Base-by-base conservation (phyloP, 2,888 invertebrate species). In the Podabrus alpinus region DNA sequence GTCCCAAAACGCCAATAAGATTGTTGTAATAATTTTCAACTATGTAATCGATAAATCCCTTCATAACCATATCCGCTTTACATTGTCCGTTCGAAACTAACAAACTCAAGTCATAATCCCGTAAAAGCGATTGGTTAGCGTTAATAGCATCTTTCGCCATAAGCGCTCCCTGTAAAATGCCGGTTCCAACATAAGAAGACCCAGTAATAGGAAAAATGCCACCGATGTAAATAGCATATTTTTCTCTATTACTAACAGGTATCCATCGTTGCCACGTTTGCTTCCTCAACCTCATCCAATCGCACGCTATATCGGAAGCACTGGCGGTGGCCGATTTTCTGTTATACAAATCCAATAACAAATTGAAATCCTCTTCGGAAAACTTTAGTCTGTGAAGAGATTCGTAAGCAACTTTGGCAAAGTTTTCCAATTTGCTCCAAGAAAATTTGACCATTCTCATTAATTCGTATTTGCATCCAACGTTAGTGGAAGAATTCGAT, bases 1-100 rank as follows among this genome's bases (percentile, higher is more conserved):
- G 95, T 9, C 95, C 95, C 66, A 95, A 84, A 1, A 95, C 91
- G 0, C 94, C 95, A 74, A 93, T 89, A 75, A 94, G 86, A 68
- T 90, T 90, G 59, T 88, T 85, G 78, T 90, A 90, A 60, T 88
- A 85, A 71, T 89, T 87, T 70, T 88, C 86, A 9, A 90, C 88
- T 71, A 93, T 90, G 83, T 92, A 93, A 77, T 93, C 91, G 72
- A 95, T 94, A 84, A 94, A 94, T 0, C 91, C 89, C 78, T 92
- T 93, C 92, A 95, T 92, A 0, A 94, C 94, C 79, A 90, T 88
- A 82, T 94, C 94, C 0, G 94, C 88, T 73, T 90, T 89, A 84
- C 95, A 95, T 79, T 92, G 89, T 0, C 94, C 94, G 82, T 94
- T 91, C 66, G 89, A 88, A 0, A 88, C 87, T 10, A 90, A 79